These are phyloP conservation scores for Atractosteus spatula DNA, from an alignment of 2,113 vertebrate species.

Conservation along the genomic window DNA sequence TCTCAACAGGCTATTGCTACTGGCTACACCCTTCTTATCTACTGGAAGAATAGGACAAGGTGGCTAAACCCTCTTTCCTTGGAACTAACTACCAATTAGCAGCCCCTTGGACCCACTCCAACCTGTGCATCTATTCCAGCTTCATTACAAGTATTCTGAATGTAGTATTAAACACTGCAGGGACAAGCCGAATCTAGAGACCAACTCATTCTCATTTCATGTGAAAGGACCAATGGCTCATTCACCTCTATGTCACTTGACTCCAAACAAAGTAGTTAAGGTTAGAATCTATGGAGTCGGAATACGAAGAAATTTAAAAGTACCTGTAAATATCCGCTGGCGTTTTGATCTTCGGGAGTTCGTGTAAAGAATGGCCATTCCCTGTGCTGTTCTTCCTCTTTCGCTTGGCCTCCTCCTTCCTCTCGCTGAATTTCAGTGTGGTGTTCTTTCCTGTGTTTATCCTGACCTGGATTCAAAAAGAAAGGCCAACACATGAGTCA, in stretches of 20 bases:
- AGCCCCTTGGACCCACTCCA: not conserved
- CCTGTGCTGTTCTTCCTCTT: conserved; percentile 81
- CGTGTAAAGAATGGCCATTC: conserved; percentile 71
- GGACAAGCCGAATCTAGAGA: too few relatives aligned
- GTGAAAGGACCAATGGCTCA: too few relatives aligned
- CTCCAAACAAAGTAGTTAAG: too few relatives aligned
- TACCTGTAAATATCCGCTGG: conserved; percentile 93
- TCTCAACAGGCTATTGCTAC: conserved; percentile 4
- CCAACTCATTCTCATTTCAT: too few relatives aligned
- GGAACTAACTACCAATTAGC: not conserved
- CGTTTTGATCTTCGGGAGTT: conserved; percentile 79
- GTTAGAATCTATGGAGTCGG: too few relatives aligned
- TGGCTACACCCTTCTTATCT: conserved; percentile 11
- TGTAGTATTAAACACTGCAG: too few relatives aligned
- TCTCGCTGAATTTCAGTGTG: conserved; percentile 91
- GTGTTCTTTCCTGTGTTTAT: conserved; percentile 98
- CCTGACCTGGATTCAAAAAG: conserved; percentile 74
- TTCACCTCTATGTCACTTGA: too few relatives aligned
- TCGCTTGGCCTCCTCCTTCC: conserved; percentile 87
- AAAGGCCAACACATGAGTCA: not conserved
- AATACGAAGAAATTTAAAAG: not conserved
- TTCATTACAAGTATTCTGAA: too few relatives aligned
- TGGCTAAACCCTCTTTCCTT: not conserved
- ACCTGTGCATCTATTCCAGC: not conserved
- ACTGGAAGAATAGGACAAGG: not conserved